phyloP scores from a whole-genome alignment of 2,113 vertebrate species.

The Theropithecus gelada region DNA sequence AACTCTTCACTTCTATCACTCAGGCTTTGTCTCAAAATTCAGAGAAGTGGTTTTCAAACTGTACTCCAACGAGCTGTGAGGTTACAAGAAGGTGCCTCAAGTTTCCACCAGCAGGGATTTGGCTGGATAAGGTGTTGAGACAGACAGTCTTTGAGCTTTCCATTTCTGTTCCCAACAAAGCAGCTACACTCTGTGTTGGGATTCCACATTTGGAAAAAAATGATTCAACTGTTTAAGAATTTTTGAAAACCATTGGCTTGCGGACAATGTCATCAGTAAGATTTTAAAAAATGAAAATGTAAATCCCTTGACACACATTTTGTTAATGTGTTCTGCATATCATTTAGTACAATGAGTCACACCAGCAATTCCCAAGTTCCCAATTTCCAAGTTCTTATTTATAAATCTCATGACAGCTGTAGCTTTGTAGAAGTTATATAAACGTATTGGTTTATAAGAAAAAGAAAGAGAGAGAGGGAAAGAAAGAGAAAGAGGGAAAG shows the following conservation, averaged over 20 bases:
- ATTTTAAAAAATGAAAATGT: slow-evolving; percentile 28
- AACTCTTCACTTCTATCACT: neutral
- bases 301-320: slow-evolving; percentile 22
- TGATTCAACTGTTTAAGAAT: neutral
- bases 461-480: neutral
- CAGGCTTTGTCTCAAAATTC: neutral
- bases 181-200: neutral
- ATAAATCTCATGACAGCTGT: slow-evolving; percentile 29
- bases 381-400: slow-evolving; percentile 9
- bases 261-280: neutral
- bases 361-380: neutral
- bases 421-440: slow-evolving; percentile 45
- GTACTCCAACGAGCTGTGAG: neutral
- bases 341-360: slow-evolving; percentile 44
- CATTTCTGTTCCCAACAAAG: neutral
- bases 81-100: neutral
- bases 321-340: slow-evolving; percentile 3
- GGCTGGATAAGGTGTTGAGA: neutral
- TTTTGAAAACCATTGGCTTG: neutral
- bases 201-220: neutral
- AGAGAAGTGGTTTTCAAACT: neutral
- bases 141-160: neutral
- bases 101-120: neutral
- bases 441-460: neutral
- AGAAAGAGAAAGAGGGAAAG: neutral